phyloP scores from a whole-genome alignment of 2,888 invertebrate species.

The Protodeltote pygarga region DNA sequence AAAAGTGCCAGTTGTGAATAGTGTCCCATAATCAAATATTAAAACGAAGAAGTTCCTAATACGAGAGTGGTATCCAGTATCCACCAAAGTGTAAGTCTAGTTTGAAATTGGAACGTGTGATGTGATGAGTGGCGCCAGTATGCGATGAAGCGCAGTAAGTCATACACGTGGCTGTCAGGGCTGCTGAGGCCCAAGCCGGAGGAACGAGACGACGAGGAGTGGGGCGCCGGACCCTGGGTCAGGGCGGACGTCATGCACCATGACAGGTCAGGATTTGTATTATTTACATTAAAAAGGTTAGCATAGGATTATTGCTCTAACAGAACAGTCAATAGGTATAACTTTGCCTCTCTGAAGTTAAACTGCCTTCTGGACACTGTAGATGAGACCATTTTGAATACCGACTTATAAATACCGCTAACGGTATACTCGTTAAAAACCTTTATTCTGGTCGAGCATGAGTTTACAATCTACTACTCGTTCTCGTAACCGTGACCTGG shows the following conservation, averaged over 20 bases:
- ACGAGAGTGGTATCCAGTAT: neutral
- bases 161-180: constrained; percentile 83
- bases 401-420: too few species aligned
- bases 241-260: constrained; percentile 69
- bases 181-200: constrained; percentile 69
- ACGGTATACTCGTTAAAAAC: too few species aligned
- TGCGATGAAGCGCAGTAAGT: constrained; percentile 81
- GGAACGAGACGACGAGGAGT: constrained; percentile 68
- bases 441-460: too few species aligned
- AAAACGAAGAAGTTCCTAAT: constrained; percentile 1
- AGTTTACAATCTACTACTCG: too few species aligned
- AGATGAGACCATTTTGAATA: too few species aligned
- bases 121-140: constrained; percentile 31
- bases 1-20: constrained; percentile 8
- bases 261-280: constrained; percentile 67
- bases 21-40: constrained; percentile 4
- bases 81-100: neutral
- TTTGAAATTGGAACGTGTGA: constrained; percentile 31
- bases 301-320: neutral
- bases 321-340: too few species aligned
- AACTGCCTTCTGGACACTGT: too few species aligned
- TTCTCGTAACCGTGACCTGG: too few species aligned
- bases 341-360: too few species aligned
- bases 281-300: neutral
- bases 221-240: constrained; percentile 79